Conservation (phyloP, 2,797 vertebrate species). For the Telmatherina bonti region DNA sequence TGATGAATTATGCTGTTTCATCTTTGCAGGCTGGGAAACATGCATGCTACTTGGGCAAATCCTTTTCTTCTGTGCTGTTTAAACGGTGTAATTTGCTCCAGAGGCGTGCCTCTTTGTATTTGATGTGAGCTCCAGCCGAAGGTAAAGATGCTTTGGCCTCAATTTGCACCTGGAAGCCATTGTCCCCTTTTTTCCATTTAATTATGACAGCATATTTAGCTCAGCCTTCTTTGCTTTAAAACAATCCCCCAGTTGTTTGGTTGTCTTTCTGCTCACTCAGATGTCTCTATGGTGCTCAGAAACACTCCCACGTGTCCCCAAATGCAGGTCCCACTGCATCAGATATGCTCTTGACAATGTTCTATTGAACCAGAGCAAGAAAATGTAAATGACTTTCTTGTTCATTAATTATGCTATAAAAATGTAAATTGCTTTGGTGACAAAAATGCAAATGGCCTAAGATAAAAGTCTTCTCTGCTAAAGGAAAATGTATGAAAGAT, state of each 20-base stretch:
- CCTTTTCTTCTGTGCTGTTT: slow-evolving; percentile 66
- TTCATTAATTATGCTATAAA: slow-evolving; percentile 90
- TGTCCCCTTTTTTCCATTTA: slow-evolving; percentile 42
- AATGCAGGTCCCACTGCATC: slow-evolving; percentile 53
- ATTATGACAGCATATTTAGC: slow-evolving; percentile 58
- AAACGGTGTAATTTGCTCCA: slow-evolving; percentile 76
- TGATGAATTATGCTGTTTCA: slow-evolving; percentile 75
- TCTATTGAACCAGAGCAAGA: slow-evolving; percentile 61
- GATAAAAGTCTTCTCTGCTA: slow-evolving; percentile 84
- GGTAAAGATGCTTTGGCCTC: slow-evolving; percentile 64
- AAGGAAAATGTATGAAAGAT: slow-evolving; percentile 83
- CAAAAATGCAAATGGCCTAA: slow-evolving; percentile 85
- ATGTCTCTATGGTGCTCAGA: slow-evolving; percentile 47
- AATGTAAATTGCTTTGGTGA: slow-evolving; percentile 86
- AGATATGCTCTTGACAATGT: slow-evolving; percentile 69
- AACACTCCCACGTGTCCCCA: slow-evolving; percentile 63
- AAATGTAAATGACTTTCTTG: slow-evolving; percentile 83
- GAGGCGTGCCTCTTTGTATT: slow-evolving; percentile 67
- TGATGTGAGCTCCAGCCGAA: slow-evolving; percentile 73
- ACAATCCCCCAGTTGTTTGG: slow-evolving; percentile 46
- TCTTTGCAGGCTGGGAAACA: slow-evolving; percentile 53
- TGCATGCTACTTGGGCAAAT: slow-evolving; percentile 64
- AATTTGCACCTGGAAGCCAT: slow-evolving; percentile 81
- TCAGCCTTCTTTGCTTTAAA: slow-evolving; percentile 37
- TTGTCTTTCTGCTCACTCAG: slow-evolving; percentile 43